Conservation (phyloP, 2,797 vertebrate genomes). For the Poeciliopsis gracilis region DNA sequence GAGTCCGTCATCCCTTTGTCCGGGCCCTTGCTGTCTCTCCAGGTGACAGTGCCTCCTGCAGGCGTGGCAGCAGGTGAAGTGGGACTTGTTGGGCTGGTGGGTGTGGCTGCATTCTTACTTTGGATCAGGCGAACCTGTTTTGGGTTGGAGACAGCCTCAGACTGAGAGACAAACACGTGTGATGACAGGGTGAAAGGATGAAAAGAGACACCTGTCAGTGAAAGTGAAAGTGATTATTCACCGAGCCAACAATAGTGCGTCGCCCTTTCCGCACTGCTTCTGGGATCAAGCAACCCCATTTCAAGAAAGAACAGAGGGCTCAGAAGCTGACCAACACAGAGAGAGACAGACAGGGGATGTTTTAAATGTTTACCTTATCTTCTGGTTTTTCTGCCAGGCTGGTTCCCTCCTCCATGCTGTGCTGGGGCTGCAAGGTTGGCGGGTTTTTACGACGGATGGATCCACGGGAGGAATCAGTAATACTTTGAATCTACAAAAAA, state of each 20-base stretch:
- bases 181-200: slow-evolving; percentile 51
- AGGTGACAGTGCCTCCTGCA: slow-evolving; percentile 81
- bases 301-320: background rate
- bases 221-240: slow-evolving; percentile 20
- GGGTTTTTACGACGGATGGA: slow-evolving; percentile 96
- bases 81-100: slow-evolving; percentile 85
- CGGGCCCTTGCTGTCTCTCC: slow-evolving; percentile 77
- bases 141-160: slow-evolving; percentile 73
- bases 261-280: background rate
- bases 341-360: background rate
- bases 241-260: background rate
- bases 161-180: slow-evolving; percentile 70
- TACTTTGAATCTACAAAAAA: slow-evolving; percentile 91
- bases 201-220: slow-evolving; percentile 57
- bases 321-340: background rate
- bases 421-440: slow-evolving; percentile 79
- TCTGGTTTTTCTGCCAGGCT: slow-evolving; percentile 88
- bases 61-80: slow-evolving; percentile 81
- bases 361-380: slow-evolving; percentile 81
- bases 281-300: background rate
- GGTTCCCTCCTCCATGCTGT: slow-evolving; percentile 85
- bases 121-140: slow-evolving; percentile 92
- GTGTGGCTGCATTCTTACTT: slow-evolving; percentile 82
- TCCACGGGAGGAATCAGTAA: slow-evolving; percentile 95
- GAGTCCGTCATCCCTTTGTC: slow-evolving; percentile 84